phyloP scores from a whole-genome alignment of 2,888 invertebrate genomes.

The Caradrina kadenii region DNA sequence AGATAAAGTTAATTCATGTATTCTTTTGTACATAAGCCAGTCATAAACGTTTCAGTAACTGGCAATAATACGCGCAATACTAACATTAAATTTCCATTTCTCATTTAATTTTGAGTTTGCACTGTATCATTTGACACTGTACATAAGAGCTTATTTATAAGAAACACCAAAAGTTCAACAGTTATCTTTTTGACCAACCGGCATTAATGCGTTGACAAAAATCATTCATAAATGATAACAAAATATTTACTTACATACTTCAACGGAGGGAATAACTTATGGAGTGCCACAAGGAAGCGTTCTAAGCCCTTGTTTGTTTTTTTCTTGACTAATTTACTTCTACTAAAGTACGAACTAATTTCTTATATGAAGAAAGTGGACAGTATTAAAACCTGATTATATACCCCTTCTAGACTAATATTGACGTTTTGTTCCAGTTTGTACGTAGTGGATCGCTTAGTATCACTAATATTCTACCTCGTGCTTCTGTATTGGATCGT shows the following conservation, averaged over 20 bases:
- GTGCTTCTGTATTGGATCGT: slow-evolving; percentile 84
- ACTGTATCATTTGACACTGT: background rate
- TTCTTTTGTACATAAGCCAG: background rate
- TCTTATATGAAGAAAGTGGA: background rate
- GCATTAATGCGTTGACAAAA: background rate
- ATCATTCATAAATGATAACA: background rate
- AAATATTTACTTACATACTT: background rate
- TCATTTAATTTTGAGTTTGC: background rate
- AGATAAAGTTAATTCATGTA: background rate
- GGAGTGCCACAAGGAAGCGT: slow-evolving; percentile 20
- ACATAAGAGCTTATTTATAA: background rate
- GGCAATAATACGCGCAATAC: background rate
- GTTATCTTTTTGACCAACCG: background rate
- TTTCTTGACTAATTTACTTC: background rate
- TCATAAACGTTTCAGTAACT: background rate
- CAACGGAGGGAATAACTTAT: background rate
- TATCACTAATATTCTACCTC: slow-evolving; percentile 87
- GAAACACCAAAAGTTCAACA: background rate
- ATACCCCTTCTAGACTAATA: background rate
- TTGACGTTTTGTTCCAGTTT: slow-evolving; percentile 81
- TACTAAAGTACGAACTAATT: background rate
- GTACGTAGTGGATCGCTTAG: slow-evolving; percentile 87
- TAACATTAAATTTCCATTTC: background rate
- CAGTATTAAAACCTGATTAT: background rate
- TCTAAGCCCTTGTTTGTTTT: background rate